Percentiles rank a stretch among this genome's conserved stretches.
Evolutionary conservation across 1,140 invertebrate genomes (phyloP).

Genomic region (Drosophila truncata): DNA sequence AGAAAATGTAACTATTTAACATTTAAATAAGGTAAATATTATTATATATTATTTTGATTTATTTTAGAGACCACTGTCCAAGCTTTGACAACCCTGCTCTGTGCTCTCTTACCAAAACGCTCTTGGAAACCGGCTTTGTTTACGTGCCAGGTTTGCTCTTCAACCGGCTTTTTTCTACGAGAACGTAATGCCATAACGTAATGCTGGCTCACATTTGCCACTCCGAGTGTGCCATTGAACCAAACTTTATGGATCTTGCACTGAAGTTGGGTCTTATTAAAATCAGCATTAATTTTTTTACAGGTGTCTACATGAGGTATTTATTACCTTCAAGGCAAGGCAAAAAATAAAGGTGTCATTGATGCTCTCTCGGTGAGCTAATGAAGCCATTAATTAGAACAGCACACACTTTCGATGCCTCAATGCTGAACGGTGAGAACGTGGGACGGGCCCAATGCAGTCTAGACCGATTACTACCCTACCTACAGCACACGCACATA

Average conservation of each 20-base stretch:
- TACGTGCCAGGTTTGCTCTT: background rate
- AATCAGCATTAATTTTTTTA: slow-evolving; percentile 8
- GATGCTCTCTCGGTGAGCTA: slow-evolving; percentile 25
- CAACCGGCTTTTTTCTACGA: slow-evolving; percentile 34
- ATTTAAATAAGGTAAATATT: background rate
- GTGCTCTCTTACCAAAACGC: slow-evolving; percentile 45
- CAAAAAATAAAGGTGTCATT: slow-evolving; percentile 23
- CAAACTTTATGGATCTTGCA: slow-evolving; percentile 37
- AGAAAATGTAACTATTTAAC: background rate
- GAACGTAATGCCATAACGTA: slow-evolving; percentile 33
- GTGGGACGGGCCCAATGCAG: slow-evolving; percentile 76
- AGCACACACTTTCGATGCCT: slow-evolving; percentile 50
- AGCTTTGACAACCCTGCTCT: slow-evolving; percentile 51
- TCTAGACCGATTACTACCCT: slow-evolving; percentile 65
- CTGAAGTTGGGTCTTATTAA: slow-evolving; percentile 29
- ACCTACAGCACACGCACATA: slow-evolving; percentile 67
- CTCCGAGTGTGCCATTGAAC: slow-evolving; percentile 37
- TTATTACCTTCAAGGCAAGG: slow-evolving; percentile 14
- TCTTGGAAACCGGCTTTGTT: slow-evolving; percentile 56
- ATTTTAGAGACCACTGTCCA: background rate
- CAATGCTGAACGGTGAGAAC: slow-evolving; percentile 67
- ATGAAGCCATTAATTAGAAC: slow-evolving; percentile 74
- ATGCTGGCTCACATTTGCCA: slow-evolving; percentile 2
- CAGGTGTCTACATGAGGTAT: slow-evolving; percentile 11
- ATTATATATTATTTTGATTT: background rate